Conservation (phyloP, 2,888 invertebrate species). For the Thumatha senex region DNA sequence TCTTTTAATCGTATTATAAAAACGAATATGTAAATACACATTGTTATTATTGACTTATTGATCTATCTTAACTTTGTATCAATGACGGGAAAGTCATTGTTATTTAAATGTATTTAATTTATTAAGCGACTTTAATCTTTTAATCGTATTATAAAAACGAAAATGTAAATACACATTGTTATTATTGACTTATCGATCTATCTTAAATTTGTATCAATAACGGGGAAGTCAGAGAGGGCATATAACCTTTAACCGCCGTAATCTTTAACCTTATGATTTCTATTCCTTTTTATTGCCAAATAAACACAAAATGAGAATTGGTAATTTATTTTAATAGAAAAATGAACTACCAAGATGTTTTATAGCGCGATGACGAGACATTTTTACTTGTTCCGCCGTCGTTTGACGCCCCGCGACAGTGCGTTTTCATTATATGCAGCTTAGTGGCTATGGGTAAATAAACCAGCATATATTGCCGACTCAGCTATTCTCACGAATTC, state of each 20-base stretch:
- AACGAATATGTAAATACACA: no score
- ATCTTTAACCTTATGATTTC: no score
- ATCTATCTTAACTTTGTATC: no score
- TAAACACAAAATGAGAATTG: no score
- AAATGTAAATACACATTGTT: no score
- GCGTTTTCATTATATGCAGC: conserved; percentile 84
- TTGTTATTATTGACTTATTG: background rate
- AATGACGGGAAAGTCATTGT: conserved; percentile 6
- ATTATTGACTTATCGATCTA: background rate
- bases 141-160: no score
- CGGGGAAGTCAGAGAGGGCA: no score
- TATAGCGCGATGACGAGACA: conserved; percentile 38
- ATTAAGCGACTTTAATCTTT: no score
- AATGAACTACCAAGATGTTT: conserved; percentile 52
- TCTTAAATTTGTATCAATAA: no score
- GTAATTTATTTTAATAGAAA: background rate
- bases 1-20: no score
- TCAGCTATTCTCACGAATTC: conserved; percentile 75
- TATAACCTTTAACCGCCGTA: no score
- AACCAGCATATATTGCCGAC: conserved; percentile 78
- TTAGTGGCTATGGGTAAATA: conserved; percentile 79
- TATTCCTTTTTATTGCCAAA: no score
- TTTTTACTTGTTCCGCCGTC: conserved; percentile 64
- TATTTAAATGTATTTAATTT: conserved; percentile 1
- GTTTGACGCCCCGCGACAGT: conserved; percentile 72